Conservation (phyloP, 2,797 vertebrate species). For the Myotis myotis region DNA sequence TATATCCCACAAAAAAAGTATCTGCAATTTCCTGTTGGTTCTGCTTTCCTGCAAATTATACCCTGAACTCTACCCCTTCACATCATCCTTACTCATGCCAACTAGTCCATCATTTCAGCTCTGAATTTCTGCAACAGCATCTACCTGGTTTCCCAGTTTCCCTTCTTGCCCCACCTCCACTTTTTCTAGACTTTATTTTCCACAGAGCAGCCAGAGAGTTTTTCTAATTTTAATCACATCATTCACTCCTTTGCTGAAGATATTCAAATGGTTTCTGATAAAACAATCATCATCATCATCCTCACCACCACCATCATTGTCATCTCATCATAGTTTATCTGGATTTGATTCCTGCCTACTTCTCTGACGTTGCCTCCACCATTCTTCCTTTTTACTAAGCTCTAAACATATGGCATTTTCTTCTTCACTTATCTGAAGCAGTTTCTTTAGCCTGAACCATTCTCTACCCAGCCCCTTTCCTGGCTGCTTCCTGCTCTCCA, state of each 20-base stretch:
- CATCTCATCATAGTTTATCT: neutral
- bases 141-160: neutral
- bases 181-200: neutral
- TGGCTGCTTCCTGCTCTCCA: neutral
- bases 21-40: too few species aligned
- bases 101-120: neutral
- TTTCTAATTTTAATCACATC: neutral
- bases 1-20: neutral
- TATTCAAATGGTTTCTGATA: neutral
- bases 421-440: neutral
- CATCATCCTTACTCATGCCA: neutral
- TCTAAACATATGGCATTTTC: neutral
- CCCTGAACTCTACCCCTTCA: neutral
- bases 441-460: neutral
- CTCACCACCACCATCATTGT: accelerated
- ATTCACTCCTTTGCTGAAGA: neutral
- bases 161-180: too few species aligned
- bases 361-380: neutral
- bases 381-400: neutral
- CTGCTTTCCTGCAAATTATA: neutral
- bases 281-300: neutral
- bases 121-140: neutral
- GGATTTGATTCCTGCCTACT: too few species aligned
- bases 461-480: neutral
- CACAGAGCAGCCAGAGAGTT: neutral